Evolutionary conservation across 2,888 invertebrate genomes (phyloP), one percentile per base, ranked within the genome.

Genomic region (Embidobia sp.): DNA sequence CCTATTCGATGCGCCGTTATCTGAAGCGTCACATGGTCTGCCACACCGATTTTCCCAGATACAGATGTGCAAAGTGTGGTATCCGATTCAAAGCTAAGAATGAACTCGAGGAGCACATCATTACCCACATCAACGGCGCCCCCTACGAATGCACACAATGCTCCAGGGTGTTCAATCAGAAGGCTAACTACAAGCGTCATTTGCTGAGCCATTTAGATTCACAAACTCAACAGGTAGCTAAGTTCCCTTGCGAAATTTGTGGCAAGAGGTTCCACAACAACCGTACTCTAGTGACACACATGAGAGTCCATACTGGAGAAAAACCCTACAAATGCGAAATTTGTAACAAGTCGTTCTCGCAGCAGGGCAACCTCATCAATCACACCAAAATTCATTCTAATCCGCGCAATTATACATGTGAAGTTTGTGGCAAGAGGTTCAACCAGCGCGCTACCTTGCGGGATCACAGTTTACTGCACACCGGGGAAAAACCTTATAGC

Each of bases 281-380:
- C 8, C 92, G 92, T 6, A 92, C 92, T 49, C 84, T 92, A 11
- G 90, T 91, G 1, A 92, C 91, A 22, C 92, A 92, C 78, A 91
- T 91, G 90, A 86, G 92, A 0, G 92, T 92, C 85, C 92, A 92
- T 78, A 92, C 92, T 0, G 92, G 92, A 0, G 92, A 92, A 64
- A 90, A 92, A 7, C 92, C 92, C 0, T 92, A 91, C 72, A 91
- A 91, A 4, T 92, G 92, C 70, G 90, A 91, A 37, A 85, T 91
- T 4, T 92, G 92, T 72, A 86, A 90, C 0, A 91, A 92, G 75
- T 90, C 91, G 0, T 92, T 92, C 73, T 88, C 88, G 0, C 89
- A 89, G 40, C 86, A 88, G 55, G 89, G 88, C 0, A 89, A 89
- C 72, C 73, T 89, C 0, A 57, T 88, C 2, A 89, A 87, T 61